Base-by-base conservation (phyloP, 2,797 vertebrate genomes). In the Molossus molossus region DNA sequence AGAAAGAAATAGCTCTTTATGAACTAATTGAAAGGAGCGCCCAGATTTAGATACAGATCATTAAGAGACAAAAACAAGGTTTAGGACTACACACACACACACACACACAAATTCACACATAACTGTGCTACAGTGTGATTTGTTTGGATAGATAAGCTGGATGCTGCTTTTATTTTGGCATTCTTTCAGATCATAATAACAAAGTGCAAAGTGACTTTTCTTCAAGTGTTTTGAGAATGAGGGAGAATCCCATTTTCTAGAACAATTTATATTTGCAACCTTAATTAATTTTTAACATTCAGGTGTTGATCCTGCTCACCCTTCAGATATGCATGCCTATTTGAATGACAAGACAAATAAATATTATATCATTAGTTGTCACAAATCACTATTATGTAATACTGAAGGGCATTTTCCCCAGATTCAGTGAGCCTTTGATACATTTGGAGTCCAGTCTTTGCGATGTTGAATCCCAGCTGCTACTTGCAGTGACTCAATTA, bases 401-500 rank as follows among this genome's bases (percentile, higher is more conserved):
- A 73, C 7, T 33, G 0, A 85, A 33, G n/a, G 50, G 3, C 13
- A 21, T 18, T 94, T 85, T 53, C 9, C 20, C 27, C 17, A 21
- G 14, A 69, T 79, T 64, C 17, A 12, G 37, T 79, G 33, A 79
- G 12, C 9, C 62, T 86, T 53, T 72, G 9, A 37, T 77, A 13
- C 25, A 10, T 64, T 77, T 91, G 40, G 65, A 69, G 9, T 72
- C 13, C n/a, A 69, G 27, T n/a, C 50, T 67, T 85, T 93, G 15
- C 12, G 8, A 6, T 27, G 21, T 58, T 77, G 84, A 92, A 77
- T 92, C 4, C 58, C 23, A 80, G 53, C 37, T 89, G 20, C 75
- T 93, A 50, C 82, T 86, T 50, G 58, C 69, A 90, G 6, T 88
- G 48, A 57, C 29, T 89, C 27, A 94, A 67, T 64, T 92, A 93